Conservation (phyloP, 2,113 vertebrate genomes). For the Amblyornis subalaris region DNA sequence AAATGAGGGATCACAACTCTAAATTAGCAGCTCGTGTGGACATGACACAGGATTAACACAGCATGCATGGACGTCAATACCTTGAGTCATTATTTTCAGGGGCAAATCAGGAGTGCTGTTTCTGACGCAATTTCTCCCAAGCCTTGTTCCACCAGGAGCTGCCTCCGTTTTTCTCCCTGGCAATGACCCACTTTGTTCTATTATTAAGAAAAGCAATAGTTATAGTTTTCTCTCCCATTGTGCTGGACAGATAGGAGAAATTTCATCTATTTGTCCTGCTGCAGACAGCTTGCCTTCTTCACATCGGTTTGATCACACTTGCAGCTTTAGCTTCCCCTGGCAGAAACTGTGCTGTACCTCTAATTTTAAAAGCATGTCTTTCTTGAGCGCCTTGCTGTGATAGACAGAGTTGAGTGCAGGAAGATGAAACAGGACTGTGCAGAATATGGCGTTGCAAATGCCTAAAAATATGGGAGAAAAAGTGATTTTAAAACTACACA, state of each 20-base stretch:
- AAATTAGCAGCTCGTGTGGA: neutral
- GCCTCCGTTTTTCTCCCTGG: neutral
- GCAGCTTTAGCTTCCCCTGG: neutral
- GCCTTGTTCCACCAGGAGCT: neutral
- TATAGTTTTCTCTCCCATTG: neutral
- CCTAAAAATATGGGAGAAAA: neutral
- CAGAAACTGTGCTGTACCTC: neutral
- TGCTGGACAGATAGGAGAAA: neutral
- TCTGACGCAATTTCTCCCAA: neutral
- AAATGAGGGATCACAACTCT: neutral
- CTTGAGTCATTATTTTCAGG: slow-evolving; percentile 9
- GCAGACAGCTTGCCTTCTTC: neutral
- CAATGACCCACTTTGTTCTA: slow-evolving; percentile 21
- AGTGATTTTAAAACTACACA: neutral
- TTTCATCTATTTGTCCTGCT: neutral
- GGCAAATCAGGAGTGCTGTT: neutral
- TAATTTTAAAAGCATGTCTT: neutral
- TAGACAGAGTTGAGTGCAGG: neutral
- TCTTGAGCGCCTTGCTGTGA: neutral
- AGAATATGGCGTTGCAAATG: neutral
- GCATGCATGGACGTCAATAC: neutral
- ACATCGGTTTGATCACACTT: neutral
- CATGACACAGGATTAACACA: neutral
- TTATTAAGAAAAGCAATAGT: neutral
- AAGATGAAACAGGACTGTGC: neutral